Base-by-base conservation (phyloP, 2,113 vertebrate species). In the Tursiops truncatus region DNA sequence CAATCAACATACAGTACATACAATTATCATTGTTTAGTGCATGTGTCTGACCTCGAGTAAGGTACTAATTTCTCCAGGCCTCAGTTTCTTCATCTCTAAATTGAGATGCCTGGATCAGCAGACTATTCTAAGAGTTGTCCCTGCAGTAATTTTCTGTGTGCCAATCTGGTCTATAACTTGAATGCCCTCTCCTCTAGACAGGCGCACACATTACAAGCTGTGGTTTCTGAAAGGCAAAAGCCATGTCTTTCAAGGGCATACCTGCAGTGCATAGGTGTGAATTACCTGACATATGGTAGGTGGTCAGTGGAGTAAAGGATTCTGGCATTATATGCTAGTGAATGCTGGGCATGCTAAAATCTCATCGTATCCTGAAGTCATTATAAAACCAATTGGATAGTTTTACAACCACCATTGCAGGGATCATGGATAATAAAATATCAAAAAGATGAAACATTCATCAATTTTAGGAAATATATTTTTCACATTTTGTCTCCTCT, bases 401-500 rank as follows among this genome's bases (percentile, higher is more conserved):
- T 20, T 91, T 95, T 74, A 56, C 1, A 94, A 92, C 33, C 41
- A 81, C 28, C 21, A 3, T 63, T 33, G 17, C 26, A 81, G 67
- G 25, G 20, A 47, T 74, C 15, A 58, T 50, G 13, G 5, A 26
- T 82, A 77, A 44, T 17, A 77, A 85, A 89, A 2, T 50, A 53
- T 60, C 17, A 79, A 73, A 87, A 84, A 38, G 5, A n/a, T 25
- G 20, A 88, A 65, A 65, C 31, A 89, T 6, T 67, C 15, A 44
- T 77, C 23, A 56, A 13, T 89, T 65, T 8, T 70, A 80, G 38
- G 20, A n/a, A 63, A 20, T 10, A 86, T 12, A 58, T 28, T 76
- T 89, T 96, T 76, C 62, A 89, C 17, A 53, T 67, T 82, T 90
- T 67, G 65, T 91, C 63, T 73, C 92, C 65, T 84, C 74, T 91